Evolutionary conservation across 2,113 vertebrate species (phyloP).

Genomic region (Heterochromis multidens): DNA sequence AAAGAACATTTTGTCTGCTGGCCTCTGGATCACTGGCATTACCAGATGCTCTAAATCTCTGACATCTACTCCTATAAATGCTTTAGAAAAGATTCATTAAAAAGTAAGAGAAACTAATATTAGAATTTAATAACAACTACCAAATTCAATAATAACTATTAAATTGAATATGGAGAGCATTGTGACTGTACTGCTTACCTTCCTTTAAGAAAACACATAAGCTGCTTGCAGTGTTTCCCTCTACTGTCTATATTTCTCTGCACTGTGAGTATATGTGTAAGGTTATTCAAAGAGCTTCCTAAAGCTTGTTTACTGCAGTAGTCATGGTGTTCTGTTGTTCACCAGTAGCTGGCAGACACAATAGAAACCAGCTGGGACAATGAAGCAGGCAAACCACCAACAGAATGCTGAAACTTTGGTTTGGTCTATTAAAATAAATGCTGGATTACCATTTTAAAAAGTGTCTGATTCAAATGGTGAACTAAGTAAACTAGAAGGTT

Average conservation of each 20-base stretch:
- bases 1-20: conserved; percentile 37
- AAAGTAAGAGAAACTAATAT: not conserved
- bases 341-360: conserved; percentile 38
- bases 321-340: conserved; percentile 63
- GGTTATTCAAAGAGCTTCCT: conserved; percentile 1
- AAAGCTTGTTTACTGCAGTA: conserved; percentile 57
- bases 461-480: not conserved
- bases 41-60: not conserved
- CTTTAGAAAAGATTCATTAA: not conserved
- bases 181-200: conserved; percentile 26
- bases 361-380: conserved; percentile 40
- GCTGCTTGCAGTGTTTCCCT: not conserved
- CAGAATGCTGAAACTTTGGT: not conserved
- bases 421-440: not conserved
- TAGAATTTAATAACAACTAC: not conserved
- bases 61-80: not conserved
- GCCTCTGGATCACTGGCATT: not conserved
- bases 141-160: not conserved
- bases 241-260: conserved; percentile 9
- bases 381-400: conserved; percentile 32
- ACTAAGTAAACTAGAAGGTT: not conserved
- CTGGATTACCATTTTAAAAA: not conserved
- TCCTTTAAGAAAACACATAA: not conserved
- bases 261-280: conserved; percentile 13
- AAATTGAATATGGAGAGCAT: not conserved